These are phyloP conservation scores for Cryptus armator DNA, from an alignment of 2,888 invertebrate genomes.

Conservation along the genomic window DNA sequence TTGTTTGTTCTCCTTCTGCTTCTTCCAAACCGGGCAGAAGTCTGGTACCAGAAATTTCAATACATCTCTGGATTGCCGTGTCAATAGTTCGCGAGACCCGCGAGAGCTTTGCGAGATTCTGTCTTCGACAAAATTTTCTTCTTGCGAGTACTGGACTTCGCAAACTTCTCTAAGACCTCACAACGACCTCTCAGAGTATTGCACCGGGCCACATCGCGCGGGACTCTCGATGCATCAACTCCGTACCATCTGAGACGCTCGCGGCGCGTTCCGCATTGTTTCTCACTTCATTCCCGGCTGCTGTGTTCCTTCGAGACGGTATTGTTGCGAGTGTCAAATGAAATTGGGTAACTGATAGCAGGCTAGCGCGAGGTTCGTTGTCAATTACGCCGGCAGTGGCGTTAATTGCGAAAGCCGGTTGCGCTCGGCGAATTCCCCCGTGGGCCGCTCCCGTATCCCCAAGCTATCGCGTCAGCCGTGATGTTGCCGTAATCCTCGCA, in stretches of 20 bases:
- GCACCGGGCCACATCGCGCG: not conserved
- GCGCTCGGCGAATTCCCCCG: slow-evolving; percentile 47
- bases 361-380: slow-evolving; percentile 54
- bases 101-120: slow-evolving; percentile 27
- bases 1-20: slow-evolving; percentile 44
- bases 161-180: not conserved
- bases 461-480: slow-evolving; percentile 20
- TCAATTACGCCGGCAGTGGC: slow-evolving; percentile 57
- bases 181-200: not conserved
- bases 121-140: slow-evolving; percentile 32
- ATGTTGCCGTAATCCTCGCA: slow-evolving; percentile 57
- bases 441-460: slow-evolving; percentile 25
- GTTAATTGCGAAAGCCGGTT: slow-evolving; percentile 64
- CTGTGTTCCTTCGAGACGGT: not conserved
- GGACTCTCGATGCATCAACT: not conserved
- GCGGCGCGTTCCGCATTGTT: slow-evolving; percentile 4
- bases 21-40: slow-evolving; percentile 31
- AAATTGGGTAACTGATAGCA: slow-evolving; percentile 59
- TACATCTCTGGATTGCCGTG: slow-evolving; percentile 63
- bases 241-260: not conserved
- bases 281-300: slow-evolving; percentile 23
- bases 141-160: not conserved
- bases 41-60: slow-evolving; percentile 56
- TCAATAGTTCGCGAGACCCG: slow-evolving; percentile 62
- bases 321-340: slow-evolving; percentile 50